These are phyloP conservation scores for Microctonus brassicae DNA, from an alignment of 2,888 invertebrate species.

Conservation along the genomic window DNA sequence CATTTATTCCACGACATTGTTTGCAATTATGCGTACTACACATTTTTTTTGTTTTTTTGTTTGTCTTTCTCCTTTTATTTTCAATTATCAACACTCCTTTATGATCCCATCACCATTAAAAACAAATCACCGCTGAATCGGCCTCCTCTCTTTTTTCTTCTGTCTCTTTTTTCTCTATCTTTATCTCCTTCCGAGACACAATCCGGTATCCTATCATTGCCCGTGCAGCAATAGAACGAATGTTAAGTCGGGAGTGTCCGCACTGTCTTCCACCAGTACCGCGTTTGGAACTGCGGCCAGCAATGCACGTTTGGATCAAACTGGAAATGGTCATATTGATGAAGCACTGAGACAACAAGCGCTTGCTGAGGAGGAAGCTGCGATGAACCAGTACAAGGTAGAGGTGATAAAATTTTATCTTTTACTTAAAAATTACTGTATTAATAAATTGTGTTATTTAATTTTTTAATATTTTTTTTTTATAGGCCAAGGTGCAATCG, in stretches of 20 bases:
- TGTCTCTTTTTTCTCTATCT: constrained; percentile 30
- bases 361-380: constrained; percentile 95
- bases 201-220: constrained; percentile 53
- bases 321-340: constrained; percentile 82
- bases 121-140: constrained; percentile 48
- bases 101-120: constrained; percentile 51
- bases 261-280: constrained; percentile 88
- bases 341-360: constrained; percentile 88
- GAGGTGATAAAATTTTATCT: constrained; percentile 26
- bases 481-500: constrained; percentile 83
- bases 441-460: not conserved
- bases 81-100: constrained; percentile 64
- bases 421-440: not conserved
- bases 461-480: constrained; percentile 1
- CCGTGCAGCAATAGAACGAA: constrained; percentile 85
- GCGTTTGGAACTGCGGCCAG: constrained; percentile 89
- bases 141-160: constrained; percentile 45
- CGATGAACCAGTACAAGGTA: constrained; percentile 96
- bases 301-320: constrained; percentile 78
- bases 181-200: constrained; percentile 36
- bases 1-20: constrained; percentile 52
- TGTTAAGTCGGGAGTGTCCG: constrained; percentile 90
- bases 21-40: constrained; percentile 68
- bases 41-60: constrained; percentile 67
- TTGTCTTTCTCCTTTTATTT: constrained; percentile 67